Percentiles rank a stretch among this genome's conserved stretches.
These are phyloP conservation scores for Phortica okadai DNA, from an alignment of 2,888 invertebrate species.

Conservation along the genomic window DNA sequence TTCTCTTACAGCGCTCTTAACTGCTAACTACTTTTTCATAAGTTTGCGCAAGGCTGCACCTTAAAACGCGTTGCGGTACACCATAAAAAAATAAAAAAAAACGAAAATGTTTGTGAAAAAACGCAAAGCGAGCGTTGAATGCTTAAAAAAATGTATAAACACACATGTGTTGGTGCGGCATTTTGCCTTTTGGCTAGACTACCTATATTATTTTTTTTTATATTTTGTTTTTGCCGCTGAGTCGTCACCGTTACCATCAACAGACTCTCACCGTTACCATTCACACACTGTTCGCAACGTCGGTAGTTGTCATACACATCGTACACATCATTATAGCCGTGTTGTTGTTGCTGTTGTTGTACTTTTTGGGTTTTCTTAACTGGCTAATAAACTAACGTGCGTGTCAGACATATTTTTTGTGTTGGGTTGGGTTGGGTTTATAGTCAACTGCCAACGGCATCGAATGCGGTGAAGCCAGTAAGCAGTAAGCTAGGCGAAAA, in stretches of 20 bases:
- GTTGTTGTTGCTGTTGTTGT: not conserved
- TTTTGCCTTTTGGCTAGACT: constrained; percentile 24
- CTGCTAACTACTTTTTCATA: constrained; percentile 13
- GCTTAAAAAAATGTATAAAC: constrained; percentile 8
- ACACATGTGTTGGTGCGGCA: constrained; percentile 6
- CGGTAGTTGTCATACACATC: not conserved
- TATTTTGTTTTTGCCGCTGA: not conserved
- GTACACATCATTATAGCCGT: constrained; percentile 20
- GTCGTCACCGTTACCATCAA: not conserved
- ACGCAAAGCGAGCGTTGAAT: constrained; percentile 4
- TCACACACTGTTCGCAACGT: not conserved
- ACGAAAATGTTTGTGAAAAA: not conserved
- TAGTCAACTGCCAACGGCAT: not conserved
- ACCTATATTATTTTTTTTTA: not conserved
- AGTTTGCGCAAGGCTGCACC: constrained; percentile 30
- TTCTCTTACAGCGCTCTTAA: not conserved
- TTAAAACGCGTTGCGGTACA: constrained; percentile 27
- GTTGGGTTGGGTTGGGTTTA: not conserved
- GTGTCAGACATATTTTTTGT: not conserved
- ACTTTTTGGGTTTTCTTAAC: not conserved
- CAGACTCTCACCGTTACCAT: not conserved
- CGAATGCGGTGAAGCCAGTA: not conserved
- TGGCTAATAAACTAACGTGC: constrained; percentile 5
- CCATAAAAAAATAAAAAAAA: not conserved
- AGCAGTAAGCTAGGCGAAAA: not conserved